Base-by-base conservation (phyloP, 1,140 invertebrate genomes). In the Teleopsis dalmanni region DNA sequence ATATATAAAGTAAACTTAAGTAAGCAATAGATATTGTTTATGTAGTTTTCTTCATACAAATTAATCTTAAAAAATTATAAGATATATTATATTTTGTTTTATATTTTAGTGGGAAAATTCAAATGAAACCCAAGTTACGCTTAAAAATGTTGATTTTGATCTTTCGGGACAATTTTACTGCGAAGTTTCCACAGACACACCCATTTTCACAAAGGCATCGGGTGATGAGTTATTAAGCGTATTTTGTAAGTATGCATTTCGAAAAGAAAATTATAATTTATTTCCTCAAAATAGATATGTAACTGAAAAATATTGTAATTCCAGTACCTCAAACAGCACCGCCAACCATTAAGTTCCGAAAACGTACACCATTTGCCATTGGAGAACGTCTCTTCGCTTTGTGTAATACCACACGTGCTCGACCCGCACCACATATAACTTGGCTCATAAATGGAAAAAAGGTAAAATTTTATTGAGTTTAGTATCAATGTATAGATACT, bases 361-460 rank as follows among this genome's bases (percentile, higher is more conserved):
- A 86, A 58, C 73, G 75, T 3, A 61, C 59, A 43, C 75, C 76
- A 48, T 82, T 85, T 59, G 74, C 74, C 35, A 75, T 85, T 3
- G 83, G 80, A 34, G 85, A 88, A 54, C 75, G 75, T 54, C 65
- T 90, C 43, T 81, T 87, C 59, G 85, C 85, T 5, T 83, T 85
- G 53, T 88, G 87, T 62, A 84, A 84, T 48, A 87, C 85, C 31
- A 78, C 80, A 18, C 76, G 81, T 1, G 82, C 85, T 3, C 75
- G 78, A 52, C 87, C 87, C 19, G 80, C 84, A 16, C 85, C 87
- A 5, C 80, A 87, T 59, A 79, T 91, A 60, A 86, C 84, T 42
- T 90, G 87, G 87, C 76, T 87, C 55, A 82, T 90, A 61, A 90
- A 91, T 71, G 82, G 81, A 52, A 78, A 83, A 65, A 83, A 85